Evolutionary conservation across 1,140 invertebrate genomes (phyloP).

Genomic region (Tigriopus japonicus): DNA sequence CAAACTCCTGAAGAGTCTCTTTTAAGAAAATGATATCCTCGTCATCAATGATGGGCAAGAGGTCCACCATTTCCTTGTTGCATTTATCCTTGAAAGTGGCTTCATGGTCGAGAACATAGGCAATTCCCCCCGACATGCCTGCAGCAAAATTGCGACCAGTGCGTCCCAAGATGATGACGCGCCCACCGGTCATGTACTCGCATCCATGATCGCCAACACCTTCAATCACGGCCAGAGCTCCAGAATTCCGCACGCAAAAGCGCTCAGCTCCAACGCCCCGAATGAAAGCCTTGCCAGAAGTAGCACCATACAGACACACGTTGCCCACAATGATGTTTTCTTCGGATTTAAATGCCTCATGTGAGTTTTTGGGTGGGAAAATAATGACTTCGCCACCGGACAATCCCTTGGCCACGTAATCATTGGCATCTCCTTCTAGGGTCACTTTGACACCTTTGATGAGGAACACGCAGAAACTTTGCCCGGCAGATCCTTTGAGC

Average conservation of each 20-base stretch:
- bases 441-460: constrained; percentile 69
- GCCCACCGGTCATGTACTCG: constrained; percentile 98
- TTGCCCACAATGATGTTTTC: constrained; percentile 95
- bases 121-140: constrained; percentile 93
- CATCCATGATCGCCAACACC: constrained; percentile 97
- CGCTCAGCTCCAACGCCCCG: constrained; percentile 90
- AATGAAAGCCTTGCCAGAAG: constrained; percentile 81
- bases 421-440: constrained; percentile 92
- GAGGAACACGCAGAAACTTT: constrained; percentile 97
- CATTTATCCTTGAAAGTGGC: constrained; percentile 64
- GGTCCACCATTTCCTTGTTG: constrained; percentile 74
- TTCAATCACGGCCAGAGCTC: constrained; percentile 71
- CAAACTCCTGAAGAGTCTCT: constrained; percentile 62
- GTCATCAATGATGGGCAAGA: constrained; percentile 60
- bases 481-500: constrained; percentile 83
- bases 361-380: constrained; percentile 66
- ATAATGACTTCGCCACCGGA: constrained; percentile 90
- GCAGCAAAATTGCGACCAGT: constrained; percentile 96
- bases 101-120: constrained; percentile 80
- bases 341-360: constrained; percentile 57
- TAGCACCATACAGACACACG: constrained; percentile 93
- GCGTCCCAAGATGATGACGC: constrained; percentile 71
- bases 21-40: constrained; percentile 44
- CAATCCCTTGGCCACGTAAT: constrained; percentile 91
- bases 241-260: constrained; percentile 94